A percentile compares a stretch with the other conserved stretches of the same genome.
Evolutionary conservation across 2,113 vertebrate species (phyloP).

Genomic region (Nothocercus julius): DNA sequence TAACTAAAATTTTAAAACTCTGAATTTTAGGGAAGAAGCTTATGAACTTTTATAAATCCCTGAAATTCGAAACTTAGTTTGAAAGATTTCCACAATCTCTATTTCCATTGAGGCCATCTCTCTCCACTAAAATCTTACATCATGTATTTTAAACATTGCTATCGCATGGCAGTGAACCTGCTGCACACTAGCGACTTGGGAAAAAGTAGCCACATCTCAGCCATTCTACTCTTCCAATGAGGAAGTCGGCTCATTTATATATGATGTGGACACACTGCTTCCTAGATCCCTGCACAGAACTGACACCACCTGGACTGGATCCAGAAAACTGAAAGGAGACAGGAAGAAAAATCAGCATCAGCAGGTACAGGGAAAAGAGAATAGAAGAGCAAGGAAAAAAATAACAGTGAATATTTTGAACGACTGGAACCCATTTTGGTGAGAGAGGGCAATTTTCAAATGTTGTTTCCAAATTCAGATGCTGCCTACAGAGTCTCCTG

Average conservation of each 20-base stretch:
- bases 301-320: not conserved
- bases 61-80: constrained; percentile 7
- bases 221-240: not conserved
- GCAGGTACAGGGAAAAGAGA: not conserved
- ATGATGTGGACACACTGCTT: not conserved
- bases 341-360: not conserved
- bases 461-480: not conserved
- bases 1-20: not conserved
- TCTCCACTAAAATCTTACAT: not conserved
- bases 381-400: not conserved
- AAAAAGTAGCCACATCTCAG: accelerated
- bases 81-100: not conserved
- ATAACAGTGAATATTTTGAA: not conserved
- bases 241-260: not conserved
- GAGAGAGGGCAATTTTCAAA: not conserved
- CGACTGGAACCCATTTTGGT: not conserved
- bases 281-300: not conserved
- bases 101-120: not conserved
- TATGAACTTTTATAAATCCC: not conserved
- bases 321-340: not conserved
- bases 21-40: not conserved
- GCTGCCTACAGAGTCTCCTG: not conserved
- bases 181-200: not conserved
- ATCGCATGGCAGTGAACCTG: not conserved
- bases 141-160: not conserved